Evolutionary conservation across 1,140 invertebrate species (phyloP).

Genomic region (Drosophila parvula): DNA sequence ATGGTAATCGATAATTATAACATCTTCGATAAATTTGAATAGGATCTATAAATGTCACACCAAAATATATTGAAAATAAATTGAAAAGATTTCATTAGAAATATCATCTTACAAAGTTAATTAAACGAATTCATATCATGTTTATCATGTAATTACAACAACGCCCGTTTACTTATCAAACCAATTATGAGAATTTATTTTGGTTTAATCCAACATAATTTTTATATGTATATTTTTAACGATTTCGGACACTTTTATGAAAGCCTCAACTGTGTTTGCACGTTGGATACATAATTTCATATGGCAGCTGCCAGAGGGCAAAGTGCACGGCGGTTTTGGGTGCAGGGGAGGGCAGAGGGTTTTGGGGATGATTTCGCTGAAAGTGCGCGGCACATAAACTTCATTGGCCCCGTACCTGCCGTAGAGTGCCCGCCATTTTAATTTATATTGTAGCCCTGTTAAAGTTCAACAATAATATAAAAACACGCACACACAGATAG

Average conservation of each 20-base stretch:
- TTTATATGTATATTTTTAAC: neutral
- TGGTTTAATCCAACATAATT: neutral
- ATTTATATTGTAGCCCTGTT: conserved; percentile 80
- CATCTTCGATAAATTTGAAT: too few relatives aligned
- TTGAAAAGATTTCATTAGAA: too few relatives aligned
- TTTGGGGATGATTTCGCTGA: conserved; percentile 24
- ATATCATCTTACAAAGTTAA: too few relatives aligned
- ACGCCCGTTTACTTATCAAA: too few relatives aligned
- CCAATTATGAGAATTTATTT: neutral
- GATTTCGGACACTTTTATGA: neutral
- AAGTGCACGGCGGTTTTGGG: conserved; percentile 39
- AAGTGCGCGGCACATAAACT: conserved; percentile 65
- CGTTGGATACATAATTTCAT: conserved; percentile 50
- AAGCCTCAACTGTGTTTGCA: conserved; percentile 1
- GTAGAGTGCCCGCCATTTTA: conserved; percentile 74
- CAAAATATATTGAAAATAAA: too few relatives aligned
- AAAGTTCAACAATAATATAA: conserved; percentile 80
- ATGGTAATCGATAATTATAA: too few relatives aligned
- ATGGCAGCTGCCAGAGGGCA: conserved; percentile 57
- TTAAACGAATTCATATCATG: too few relatives aligned
- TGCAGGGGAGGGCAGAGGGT: neutral
- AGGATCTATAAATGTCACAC: too few relatives aligned
- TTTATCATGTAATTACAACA: too few relatives aligned
- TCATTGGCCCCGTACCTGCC: conserved; percentile 41
- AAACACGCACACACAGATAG: conserved; percentile 25